Evolutionary conservation across 2,888 invertebrate species (phyloP), one percentile per base, ranked within the genome.

Genomic region (Candidula unifasciata): DNA sequence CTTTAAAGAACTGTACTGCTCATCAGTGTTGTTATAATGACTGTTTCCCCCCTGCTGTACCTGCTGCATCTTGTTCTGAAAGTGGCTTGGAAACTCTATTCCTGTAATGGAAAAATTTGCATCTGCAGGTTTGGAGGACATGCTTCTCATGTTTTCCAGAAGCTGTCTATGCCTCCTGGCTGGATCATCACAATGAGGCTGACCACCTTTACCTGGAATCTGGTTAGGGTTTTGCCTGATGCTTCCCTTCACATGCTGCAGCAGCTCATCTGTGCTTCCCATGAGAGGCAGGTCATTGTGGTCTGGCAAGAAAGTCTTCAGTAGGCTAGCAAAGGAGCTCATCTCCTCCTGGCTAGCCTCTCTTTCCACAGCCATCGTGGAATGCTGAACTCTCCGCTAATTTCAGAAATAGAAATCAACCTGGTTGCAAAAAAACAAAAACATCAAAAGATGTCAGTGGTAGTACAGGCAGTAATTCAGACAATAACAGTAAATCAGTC

Each of bases 261-360:
- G 84, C 2, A 84, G 69, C 24, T 76, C 54, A 24, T 79, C 66
- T 37, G 74, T 76, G 68, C 54, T 84, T 24, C 60, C 76, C 0
- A 30, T 77, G 24, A 73, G 24, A 33, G 83, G 73, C 3, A 84
- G 66, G 64, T 84, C 81, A 66, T 66, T 64, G 21, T 84, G 73
- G 33, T 84, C 84, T 54, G 84, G 84, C n/a, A 84, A 68, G 35
- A 84, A 84, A 37, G 84, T 84, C 52, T 81, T 73, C 27, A 84
- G 69, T 33, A 84, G 64, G 60, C 52, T 73, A 44, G 80, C 77
- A 35, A 84, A 60, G n/a, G 84, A 77, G 54, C 54, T 81, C 18
- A 84, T 71, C 66, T 84, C 84, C 57, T 81, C 84, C 37, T 80
- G 44, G 21, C 74, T 35, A 2, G 33, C 30, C 54, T 80, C 84